Base-by-base conservation (phyloP, 92 coral and sea anemone genomes). In the Diadumene lineata region DNA sequence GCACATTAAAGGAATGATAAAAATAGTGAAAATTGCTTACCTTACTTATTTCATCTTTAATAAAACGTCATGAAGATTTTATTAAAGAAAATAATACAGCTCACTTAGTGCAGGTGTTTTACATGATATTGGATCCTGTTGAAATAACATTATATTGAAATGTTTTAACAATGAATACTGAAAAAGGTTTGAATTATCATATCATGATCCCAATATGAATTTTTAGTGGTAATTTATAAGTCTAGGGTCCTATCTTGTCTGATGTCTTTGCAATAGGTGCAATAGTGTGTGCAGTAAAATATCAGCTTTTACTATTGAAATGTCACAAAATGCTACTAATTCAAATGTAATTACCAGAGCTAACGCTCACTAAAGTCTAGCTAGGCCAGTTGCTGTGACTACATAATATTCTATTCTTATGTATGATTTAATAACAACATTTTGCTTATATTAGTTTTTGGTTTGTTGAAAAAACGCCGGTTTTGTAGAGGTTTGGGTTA, bases 131-230 rank as follows among this genome's bases (percentile, higher is more conserved):
- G 68, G 69, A 60, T 46, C 64, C 13, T 56, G 64, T 74, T 74
- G 79, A 19, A 57, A 74, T 74, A 74, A 58, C 58, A 74, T 56
- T 74, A 30, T 60, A 50, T 46, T 74, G 79, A 62, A 62, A 62
- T 62, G 43, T 29, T 62, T 62, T 62, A 62, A 62, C 68, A 62
- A 62, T 62, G 68, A 62, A 62, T 62, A 62, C 68, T 28, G 38
- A 62, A 62, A 62, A 62, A 28, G 15, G 13, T 21, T 28, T 21
- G 68, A 22, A 28, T 62, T 62, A 62, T 30, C 34, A 62, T 62
- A 30, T 11, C 13, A 30, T 62, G 43, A 62, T 62, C 13, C 38
- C 11, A 38, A 6, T 38, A 13, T 38, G 6, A 4, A 6, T 38
- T 6, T 38, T 38, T 38, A 6, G 13, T 38, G 48, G 48, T 38